These are phyloP conservation scores for Acleris laterana DNA, from an alignment of 2,888 invertebrate genomes.

Conservation along the genomic window DNA sequence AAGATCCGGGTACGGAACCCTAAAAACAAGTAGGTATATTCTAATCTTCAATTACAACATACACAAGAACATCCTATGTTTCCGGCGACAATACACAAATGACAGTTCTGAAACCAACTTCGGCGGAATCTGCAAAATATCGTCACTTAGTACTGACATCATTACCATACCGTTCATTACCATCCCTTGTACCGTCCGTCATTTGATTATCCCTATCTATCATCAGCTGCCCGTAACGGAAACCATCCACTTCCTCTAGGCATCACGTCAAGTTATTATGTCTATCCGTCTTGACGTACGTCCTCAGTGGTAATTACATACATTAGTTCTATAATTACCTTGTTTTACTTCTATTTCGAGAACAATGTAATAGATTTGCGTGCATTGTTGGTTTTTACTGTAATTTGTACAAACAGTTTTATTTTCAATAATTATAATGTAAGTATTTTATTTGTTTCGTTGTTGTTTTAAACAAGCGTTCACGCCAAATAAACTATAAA, in stretches of 20 bases:
- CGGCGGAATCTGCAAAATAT: constrained; percentile 3
- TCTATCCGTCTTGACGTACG: not conserved
- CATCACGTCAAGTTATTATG: not conserved
- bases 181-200: constrained; percentile 8
- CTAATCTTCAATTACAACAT: not conserved
- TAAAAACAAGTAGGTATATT: too few relatives aligned
- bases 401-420: too few relatives aligned
- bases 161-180: constrained; percentile 4
- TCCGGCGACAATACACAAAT: not conserved
- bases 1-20: too few relatives aligned
- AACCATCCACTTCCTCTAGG: constrained; percentile 2
- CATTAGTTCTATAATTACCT: constrained; percentile 1
- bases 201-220: constrained; percentile 16
- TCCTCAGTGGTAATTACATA: not conserved
- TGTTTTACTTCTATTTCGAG: not conserved
- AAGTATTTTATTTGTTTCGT: too few relatives aligned
- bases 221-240: constrained; percentile 3
- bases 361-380: not conserved
- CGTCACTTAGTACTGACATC: constrained; percentile 2
- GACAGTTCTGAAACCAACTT: not conserved
- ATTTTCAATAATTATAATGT: too few relatives aligned
- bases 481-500: too few relatives aligned
- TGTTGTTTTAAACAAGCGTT: too few relatives aligned
- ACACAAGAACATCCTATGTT: not conserved
- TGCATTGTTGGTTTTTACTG: too few relatives aligned